These are phyloP conservation scores for Archocentrus centrarchus DNA, from an alignment of 2,113 vertebrate species.

Conservation along the genomic window DNA sequence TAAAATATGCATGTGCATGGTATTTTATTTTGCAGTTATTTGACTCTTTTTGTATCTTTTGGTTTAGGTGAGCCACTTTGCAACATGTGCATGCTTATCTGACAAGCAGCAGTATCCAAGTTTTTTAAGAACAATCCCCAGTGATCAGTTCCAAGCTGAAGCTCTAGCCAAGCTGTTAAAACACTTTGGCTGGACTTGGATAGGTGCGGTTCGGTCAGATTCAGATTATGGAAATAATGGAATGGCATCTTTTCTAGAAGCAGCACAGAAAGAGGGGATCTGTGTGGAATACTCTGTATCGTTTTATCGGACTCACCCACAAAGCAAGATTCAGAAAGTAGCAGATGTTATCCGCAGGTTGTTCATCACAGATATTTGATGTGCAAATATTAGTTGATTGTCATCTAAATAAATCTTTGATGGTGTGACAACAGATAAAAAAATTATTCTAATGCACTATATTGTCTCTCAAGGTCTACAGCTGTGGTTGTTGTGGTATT, in stretches of 20 bases:
- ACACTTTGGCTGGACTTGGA: no score
- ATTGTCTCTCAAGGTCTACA: constrained; percentile 58
- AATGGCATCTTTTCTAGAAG: not conserved
- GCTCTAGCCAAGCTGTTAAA: constrained; percentile 68
- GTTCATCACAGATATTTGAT: no score
- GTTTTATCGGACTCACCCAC: not conserved
- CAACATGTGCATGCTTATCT: constrained; percentile 64
- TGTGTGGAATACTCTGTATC: not conserved
- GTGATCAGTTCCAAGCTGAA: constrained; percentile 78
- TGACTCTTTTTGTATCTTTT: no score
- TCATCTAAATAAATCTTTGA: no score
- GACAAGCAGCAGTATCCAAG: constrained; percentile 74
- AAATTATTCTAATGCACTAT: no score
- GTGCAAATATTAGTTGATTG: no score
- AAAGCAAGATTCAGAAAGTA: not conserved
- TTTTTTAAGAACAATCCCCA: constrained; percentile 81
- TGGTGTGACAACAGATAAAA: no score
- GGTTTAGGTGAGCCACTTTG: no score
- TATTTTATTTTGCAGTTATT: no score
- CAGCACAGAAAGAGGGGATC: accelerated
- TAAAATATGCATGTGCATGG: no score
- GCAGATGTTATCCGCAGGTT: constrained; percentile 47
- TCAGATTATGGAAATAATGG: not conserved
- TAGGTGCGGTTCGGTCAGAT: no score
- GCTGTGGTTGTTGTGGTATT: constrained; percentile 78